phyloP scores from a whole-genome alignment of 2,888 invertebrate genomes.

The Catocala fraxini region DNA sequence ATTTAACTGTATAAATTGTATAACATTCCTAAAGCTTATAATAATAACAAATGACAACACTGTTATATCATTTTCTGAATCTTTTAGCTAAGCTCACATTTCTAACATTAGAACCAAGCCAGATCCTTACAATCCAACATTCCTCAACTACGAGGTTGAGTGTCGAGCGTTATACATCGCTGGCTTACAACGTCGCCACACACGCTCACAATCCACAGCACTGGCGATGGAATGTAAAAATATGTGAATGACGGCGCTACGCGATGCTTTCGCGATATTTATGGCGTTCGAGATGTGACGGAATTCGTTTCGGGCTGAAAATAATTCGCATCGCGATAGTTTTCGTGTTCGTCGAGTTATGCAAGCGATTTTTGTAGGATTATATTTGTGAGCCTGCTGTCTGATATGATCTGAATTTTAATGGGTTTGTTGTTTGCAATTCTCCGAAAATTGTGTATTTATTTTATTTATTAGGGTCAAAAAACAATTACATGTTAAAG shows the following conservation, averaged over 20 bases:
- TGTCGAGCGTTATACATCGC: slow-evolving; percentile 21
- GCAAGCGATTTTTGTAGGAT: not conserved
- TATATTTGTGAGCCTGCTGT: not conserved
- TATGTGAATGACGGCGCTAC: slow-evolving; percentile 25
- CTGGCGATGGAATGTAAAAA: slow-evolving; percentile 37
- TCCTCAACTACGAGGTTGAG: slow-evolving; percentile 8
- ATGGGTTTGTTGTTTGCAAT: not conserved
- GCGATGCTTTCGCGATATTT: slow-evolving; percentile 29
- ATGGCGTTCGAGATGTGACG: slow-evolving; percentile 25
- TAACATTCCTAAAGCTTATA: too few species aligned
- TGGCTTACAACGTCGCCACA: slow-evolving; percentile 20
- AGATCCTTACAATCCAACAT: slow-evolving; percentile 13
- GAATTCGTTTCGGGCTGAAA: slow-evolving; percentile 8
- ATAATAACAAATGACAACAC: too few species aligned
- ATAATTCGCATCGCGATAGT: slow-evolving; percentile 21
- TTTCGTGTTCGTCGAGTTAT: slow-evolving; percentile 1
- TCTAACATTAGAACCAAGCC: slow-evolving; percentile 3
- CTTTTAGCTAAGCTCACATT: slow-evolving; percentile 1
- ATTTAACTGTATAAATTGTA: too few species aligned
- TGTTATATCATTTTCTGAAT: not conserved
- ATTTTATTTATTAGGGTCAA: too few species aligned
- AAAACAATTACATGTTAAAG: too few species aligned
- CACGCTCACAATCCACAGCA: slow-evolving; percentile 22
- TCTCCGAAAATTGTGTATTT: too few species aligned
- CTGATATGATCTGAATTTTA: not conserved